Evolutionary conservation across 2,888 invertebrate genomes (phyloP), one percentile per base, ranked within the genome.

Genomic region (Rhingia rostrata): DNA sequence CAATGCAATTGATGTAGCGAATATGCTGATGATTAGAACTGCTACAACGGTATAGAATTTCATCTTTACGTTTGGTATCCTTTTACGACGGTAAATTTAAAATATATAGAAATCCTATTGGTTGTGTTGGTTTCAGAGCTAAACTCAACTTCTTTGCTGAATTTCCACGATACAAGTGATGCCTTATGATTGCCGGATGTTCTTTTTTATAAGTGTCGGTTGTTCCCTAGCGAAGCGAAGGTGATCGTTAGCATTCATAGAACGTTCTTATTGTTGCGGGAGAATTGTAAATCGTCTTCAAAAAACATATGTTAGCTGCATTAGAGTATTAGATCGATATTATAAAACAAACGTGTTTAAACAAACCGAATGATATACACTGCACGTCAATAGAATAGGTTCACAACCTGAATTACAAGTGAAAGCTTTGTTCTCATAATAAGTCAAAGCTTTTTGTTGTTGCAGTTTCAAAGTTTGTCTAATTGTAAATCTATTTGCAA

Each of bases 91-190:
- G 81, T 22, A 22, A 22, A 22, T 35, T 86, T 6, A 87, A 7
- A 14, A 9, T 14, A 47, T 41, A n/a, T 12, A 12, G n/a, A 3
- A 45, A 5, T 41, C 7, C 41, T 12, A 45, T 22, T 2, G 22
- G 1, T 22, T 22, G 22, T 10, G 3, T 22, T 1, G 5, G 30
- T 4, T 22, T 89, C 89, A 90, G 91, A 91, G 91, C 91, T 91
- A 91, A 91, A 91, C 91, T 90, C 90, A 88, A 88, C 90, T 88
- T 89, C 89, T 84, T 84, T 74, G 14, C 54, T 88, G 90, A 91
- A 91, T 91, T 91, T 91, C 91, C 91, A 91, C 91, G 90, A 89
- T 89, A 89, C 90, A 89, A 91, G 89, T 91, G 91, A 91, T 91
- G 89, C 87, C 89, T 88, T 87, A 63, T 72, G 87, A 88, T 79